Base-by-base conservation (phyloP, 2,888 invertebrate species). In the Microchrysa polita region DNA sequence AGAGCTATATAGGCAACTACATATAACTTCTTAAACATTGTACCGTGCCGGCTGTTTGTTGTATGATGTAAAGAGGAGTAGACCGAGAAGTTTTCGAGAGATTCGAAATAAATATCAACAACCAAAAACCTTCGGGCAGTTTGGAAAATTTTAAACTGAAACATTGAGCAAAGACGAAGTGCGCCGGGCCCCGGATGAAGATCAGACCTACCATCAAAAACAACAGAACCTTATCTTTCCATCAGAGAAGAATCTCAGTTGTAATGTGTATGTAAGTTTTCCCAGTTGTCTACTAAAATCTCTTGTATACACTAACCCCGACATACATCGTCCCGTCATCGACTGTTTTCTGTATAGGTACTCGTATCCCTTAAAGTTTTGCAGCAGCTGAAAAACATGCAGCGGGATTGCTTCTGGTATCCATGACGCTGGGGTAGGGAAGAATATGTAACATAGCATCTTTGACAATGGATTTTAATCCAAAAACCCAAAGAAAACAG, bases 331-430 rank as follows among this genome's bases (percentile, higher is more conserved):
- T 14, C 34, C 23, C 61, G 42, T n/a, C 42, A 42, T 42, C 1
- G 61, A 63, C 61, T 18, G 18, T 42, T 20, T 65, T 23, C n/a
- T n/a, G n/a, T n/a, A n/a, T n/a, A n/a, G n/a, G n/a, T n/a, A n/a
- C n/a, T n/a, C n/a, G 22, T 52, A 72, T 67, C 65, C 72, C 69
- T 72, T 67, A 44, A 71, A 59, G 61, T 59, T 44, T n/a, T 71
- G 57, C 59, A 42, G 40, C 14, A 42, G n/a, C n/a, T n/a, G 23
- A 63, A 42, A 42, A 63, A 12, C 14, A 40, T 23, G n/a, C n/a
- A 14, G 61, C 12, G 10, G 16, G 40, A 1, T 40, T 9, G n/a
- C 5, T 60, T 12, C n/a, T n/a, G n/a, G 12, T 52, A 16, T 52
- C 12, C n/a, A 52, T 16, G 16, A 22, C 60, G 27, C 18, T 5